phyloP scores from a whole-genome alignment of 2,113 vertebrate species.

The Syngnathus scovelli region DNA sequence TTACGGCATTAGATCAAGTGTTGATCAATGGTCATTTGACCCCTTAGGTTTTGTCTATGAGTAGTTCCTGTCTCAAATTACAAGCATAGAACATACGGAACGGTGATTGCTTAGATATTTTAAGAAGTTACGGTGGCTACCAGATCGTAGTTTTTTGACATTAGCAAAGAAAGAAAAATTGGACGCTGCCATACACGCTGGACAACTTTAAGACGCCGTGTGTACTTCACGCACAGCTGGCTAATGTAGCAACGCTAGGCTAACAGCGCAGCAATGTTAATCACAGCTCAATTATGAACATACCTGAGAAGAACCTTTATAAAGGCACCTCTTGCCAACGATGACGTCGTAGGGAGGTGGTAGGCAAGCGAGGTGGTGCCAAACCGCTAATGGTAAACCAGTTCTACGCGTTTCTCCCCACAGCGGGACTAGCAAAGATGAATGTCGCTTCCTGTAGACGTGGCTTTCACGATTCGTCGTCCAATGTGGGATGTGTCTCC shows the following conservation, averaged over 20 bases:
- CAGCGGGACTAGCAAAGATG: neutral
- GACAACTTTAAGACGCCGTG: neutral
- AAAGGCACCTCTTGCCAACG: too few relatives aligned
- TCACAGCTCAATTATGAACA: neutral
- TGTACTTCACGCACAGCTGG: neutral
- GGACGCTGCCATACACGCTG: neutral
- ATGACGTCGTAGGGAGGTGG: neutral
- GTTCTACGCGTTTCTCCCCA: neutral
- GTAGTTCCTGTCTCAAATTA: too few relatives aligned
- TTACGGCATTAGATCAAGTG: neutral
- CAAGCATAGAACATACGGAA: too few relatives aligned
- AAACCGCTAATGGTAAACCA: neutral
- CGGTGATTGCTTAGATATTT: too few relatives aligned
- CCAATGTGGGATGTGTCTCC: too few relatives aligned
- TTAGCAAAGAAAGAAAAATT: neutral
- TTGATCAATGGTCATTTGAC: neutral
- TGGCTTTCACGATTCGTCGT: neutral
- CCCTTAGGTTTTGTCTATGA: too few relatives aligned
- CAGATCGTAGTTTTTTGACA: too few relatives aligned
- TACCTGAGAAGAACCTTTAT: neutral
- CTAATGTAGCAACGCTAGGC: neutral
- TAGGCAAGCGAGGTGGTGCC: neutral
- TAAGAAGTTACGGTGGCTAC: too few relatives aligned
- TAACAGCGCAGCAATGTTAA: neutral
- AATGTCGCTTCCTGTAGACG: conserved; percentile 1